Conservation (phyloP, 2,888 invertebrate genomes). For the Stenodera caucasica region DNA sequence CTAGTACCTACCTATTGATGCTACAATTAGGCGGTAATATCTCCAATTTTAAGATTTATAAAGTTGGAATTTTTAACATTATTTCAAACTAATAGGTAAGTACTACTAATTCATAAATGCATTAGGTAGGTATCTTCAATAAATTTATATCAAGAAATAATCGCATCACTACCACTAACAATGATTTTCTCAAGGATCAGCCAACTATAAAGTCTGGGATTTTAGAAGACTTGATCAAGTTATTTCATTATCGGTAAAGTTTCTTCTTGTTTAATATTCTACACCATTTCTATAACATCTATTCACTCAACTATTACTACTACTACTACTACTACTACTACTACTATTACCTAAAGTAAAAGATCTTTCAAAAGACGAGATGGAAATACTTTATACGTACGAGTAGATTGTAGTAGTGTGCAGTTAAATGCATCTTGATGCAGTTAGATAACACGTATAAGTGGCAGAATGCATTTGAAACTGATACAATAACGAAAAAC, state of each 20-base stretch:
- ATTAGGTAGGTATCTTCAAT: background rate
- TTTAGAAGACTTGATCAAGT: conserved; percentile 38
- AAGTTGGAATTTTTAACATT: conserved; percentile 31
- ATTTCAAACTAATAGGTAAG: conserved; percentile 29
- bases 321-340: too few species aligned
- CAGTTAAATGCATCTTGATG: conserved; percentile 25
- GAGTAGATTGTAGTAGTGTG: conserved; percentile 16
- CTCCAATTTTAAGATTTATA: conserved; percentile 17
- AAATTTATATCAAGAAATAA: conserved; percentile 22
- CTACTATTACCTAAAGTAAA: too few species aligned
- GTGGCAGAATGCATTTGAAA: conserved; percentile 14
- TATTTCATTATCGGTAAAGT: conserved; percentile 41
- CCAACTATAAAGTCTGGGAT: conserved; percentile 28
- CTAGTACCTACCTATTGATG: too few species aligned
- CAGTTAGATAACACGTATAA: conserved; percentile 9
- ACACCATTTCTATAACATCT: conserved; percentile 29
- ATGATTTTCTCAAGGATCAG: conserved; percentile 34
- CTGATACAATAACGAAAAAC: conserved; percentile 23
- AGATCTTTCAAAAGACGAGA: background rate
- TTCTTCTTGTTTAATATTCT: conserved; percentile 37
- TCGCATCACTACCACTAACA: conserved; percentile 31
- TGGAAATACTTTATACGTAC: background rate
- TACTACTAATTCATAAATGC: conserved; percentile 27
- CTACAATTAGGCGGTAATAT: background rate
- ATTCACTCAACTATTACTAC: conserved; percentile 14